Conservation (phyloP, 1,140 invertebrate genomes). For the Achatina immaculata region DNA sequence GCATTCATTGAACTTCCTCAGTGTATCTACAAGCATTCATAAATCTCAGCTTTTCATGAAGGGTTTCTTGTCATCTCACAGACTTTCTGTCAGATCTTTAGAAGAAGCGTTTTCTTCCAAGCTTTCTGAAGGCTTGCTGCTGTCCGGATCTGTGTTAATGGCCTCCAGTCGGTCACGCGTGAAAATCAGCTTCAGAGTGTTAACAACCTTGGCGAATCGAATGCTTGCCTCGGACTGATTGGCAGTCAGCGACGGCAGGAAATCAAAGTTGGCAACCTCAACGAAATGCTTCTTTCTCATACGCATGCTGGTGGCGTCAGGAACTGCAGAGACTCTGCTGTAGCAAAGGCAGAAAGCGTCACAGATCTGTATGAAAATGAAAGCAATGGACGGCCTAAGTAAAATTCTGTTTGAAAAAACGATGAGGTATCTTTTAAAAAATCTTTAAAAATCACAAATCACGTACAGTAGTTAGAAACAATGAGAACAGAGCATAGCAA, state of each 20-base stretch:
- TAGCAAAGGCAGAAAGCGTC: neutral
- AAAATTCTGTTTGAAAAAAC: no score
- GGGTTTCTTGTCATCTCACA: no score
- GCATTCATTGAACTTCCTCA: no score
- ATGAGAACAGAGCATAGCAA: no score
- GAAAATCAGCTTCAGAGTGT: neutral
- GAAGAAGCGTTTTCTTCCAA: neutral
- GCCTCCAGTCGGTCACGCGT: neutral
- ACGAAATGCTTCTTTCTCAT: neutral
- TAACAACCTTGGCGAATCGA: neutral
- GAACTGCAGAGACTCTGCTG: neutral
- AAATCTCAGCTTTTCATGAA: neutral
- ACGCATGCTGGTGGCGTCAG: neutral
- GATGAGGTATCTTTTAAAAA: no score
- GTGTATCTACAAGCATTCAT: neutral
- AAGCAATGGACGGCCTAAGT: neutral
- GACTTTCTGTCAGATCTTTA: neutral
- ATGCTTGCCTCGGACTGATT: neutral
- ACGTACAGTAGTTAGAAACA: no score
- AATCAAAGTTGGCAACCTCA: neutral
- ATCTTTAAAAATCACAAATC: no score
- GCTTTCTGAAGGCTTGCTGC: neutral
- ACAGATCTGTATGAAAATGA: neutral
- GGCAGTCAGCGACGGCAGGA: neutral
- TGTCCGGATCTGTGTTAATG: neutral